Conservation (phyloP, 2,797 vertebrate genomes). For the Platyrinchus mystaceus region DNA sequence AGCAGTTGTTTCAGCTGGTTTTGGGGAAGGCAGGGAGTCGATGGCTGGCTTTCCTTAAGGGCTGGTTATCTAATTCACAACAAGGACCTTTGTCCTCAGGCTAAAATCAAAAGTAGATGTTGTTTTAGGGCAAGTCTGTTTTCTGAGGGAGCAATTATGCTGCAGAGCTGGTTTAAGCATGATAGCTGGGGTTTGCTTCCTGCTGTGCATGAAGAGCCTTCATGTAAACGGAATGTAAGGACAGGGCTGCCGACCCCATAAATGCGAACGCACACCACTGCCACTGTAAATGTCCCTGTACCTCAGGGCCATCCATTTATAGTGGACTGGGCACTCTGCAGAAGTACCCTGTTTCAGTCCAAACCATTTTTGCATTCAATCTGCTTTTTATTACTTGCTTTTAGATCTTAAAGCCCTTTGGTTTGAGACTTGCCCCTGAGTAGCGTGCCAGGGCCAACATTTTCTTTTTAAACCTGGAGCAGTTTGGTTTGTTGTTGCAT, state of each 20-base stretch:
- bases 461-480: not conserved
- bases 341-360: constrained; percentile 33
- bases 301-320: constrained; percentile 9
- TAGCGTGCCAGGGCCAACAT: not conserved
- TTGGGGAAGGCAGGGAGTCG: not conserved
- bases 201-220: not conserved
- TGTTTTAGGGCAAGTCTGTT: not conserved
- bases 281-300: not conserved
- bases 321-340: not conserved
- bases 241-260: not conserved
- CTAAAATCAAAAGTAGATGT: not conserved
- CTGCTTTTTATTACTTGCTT: constrained; percentile 50
- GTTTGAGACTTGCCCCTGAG: not conserved
- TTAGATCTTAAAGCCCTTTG: constrained; percentile 33
- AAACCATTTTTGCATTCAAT: constrained; percentile 18
- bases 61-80: not conserved
- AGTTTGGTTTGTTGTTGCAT: not conserved
- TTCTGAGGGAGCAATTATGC: not conserved
- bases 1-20: not conserved
- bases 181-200: not conserved
- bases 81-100: not conserved
- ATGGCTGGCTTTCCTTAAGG: not conserved
- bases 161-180: not conserved
- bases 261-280: not conserved
- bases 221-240: accelerated